Evolutionary conservation across 2,888 invertebrate genomes (phyloP), one percentile per base, ranked within the genome.

Genomic region (Caenorhabditis panamensis): DNA sequence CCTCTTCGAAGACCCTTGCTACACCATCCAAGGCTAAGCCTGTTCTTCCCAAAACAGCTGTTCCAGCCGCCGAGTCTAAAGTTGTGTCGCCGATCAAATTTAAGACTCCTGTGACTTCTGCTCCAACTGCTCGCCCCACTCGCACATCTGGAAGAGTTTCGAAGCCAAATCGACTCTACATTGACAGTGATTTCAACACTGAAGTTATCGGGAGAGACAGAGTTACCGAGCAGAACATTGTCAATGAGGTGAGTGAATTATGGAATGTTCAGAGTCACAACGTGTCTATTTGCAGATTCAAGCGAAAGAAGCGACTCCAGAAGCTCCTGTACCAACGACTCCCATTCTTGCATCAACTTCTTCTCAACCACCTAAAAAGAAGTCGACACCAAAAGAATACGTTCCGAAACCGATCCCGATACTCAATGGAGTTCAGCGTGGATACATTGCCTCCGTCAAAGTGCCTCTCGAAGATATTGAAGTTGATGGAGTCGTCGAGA

Each of bases 391-490:
- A 24, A 62, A 28, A 62, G 71, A 62, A 62, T 41, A 41, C 0
- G 18, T 53, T 18, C 66, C 78, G 11, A 78, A 72, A 49, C 63
- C 64, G 16, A 16, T 53, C 31, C 58, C 47, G 22, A 37, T 80
- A 9, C 20, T 58, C 13, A 71, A 67, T 44, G 80, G 80, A 18
- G 71, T 76, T 11, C 41, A 37, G 13, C 28, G 24, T 3, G 75
- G 75, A 13, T 84, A 84, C 51, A 37, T 66, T 1, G 80, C 82
- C 28, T 80, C 75, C 1, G 67, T 61, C 11, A 84, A 84, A 24
- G 63, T 68, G 11, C 64, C 79, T 0, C 20, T 80, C 8, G 75
- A 26, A 20, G 79, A 79, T 26, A 16, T 62, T 20, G 63, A 63
- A 58, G 49, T 64, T 13, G 68, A 73, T 18, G 67, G 67, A 22